phyloP scores from a whole-genome alignment of 2,888 invertebrate genomes.

The Nephrotoma appendiculata region DNA sequence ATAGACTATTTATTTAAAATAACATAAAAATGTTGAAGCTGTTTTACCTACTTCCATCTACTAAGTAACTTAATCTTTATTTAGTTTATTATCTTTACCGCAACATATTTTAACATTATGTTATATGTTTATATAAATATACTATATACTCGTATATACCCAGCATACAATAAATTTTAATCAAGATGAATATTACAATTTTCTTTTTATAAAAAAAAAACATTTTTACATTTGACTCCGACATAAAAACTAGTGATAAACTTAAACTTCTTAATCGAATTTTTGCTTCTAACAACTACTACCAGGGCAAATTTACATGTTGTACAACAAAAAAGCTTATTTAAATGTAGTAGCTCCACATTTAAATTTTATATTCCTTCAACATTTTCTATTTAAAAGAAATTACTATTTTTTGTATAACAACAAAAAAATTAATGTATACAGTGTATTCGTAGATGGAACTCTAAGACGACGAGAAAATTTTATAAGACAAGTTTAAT shows the following conservation, averaged over 20 bases:
- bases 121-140: not conserved
- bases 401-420: not conserved
- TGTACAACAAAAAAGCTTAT: not conserved
- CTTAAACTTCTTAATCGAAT: not conserved
- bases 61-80: not conserved
- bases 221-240: not conserved
- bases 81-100: not conserved
- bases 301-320: not conserved
- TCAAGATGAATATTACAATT: not conserved
- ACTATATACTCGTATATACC: too few relatives aligned
- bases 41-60: not conserved
- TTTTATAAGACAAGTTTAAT: not conserved
- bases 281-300: not conserved
- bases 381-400: not conserved
- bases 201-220: not conserved
- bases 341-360: not conserved
- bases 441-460: not conserved
- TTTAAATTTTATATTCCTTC: not conserved
- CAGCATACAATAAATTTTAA: not conserved
- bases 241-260: not conserved
- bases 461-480: not conserved
- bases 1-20: not conserved
- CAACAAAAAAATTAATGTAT: not conserved
- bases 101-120: not conserved
- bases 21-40: not conserved